phyloP scores from a whole-genome alignment of 2,888 invertebrate species.

The Watsonalla cultraria region DNA sequence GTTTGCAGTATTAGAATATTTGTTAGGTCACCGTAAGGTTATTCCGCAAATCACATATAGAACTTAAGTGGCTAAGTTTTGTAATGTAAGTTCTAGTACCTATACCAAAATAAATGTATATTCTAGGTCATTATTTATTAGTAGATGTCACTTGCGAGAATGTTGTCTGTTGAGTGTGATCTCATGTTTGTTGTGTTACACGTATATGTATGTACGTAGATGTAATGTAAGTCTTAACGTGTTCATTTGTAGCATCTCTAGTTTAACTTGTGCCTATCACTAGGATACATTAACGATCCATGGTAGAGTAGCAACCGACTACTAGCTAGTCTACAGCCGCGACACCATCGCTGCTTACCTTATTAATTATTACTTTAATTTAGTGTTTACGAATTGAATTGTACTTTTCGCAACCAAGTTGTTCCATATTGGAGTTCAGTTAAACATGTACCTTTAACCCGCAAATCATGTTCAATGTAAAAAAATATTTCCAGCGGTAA shows the following conservation, averaged over 20 bases:
- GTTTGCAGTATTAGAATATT: constrained; percentile 61
- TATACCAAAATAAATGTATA: constrained; percentile 71
- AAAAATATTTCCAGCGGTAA: too few relatives aligned
- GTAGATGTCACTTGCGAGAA: constrained; percentile 52
- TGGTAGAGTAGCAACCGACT: constrained; percentile 58
- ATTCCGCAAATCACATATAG: constrained; percentile 44
- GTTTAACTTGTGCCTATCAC: constrained; percentile 49
- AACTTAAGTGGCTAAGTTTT: constrained; percentile 39
- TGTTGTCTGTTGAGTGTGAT: constrained; percentile 67
- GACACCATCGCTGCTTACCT: constrained; percentile 45
- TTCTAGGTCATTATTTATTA: constrained; percentile 75
- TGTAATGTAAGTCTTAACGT: constrained; percentile 45
- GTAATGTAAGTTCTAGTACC: constrained; percentile 64
- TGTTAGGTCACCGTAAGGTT: constrained; percentile 45
- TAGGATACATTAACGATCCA: constrained; percentile 58
- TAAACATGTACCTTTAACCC: constrained; percentile 15
- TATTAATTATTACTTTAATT: constrained; percentile 37
- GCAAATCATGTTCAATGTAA: too few relatives aligned
- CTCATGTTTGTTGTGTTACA: constrained; percentile 60
- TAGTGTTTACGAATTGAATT: constrained; percentile 20
- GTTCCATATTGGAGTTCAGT: constrained; percentile 42
- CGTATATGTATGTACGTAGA: constrained; percentile 23
- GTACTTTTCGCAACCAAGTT: constrained; percentile 52
- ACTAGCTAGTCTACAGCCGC: constrained; percentile 72
- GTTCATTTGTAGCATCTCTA: constrained; percentile 53